Percentiles rank a stretch among this genome's conserved stretches.
Conservation (phyloP, 2,888 invertebrate species). For the Chromoteleia sp. region DNA sequence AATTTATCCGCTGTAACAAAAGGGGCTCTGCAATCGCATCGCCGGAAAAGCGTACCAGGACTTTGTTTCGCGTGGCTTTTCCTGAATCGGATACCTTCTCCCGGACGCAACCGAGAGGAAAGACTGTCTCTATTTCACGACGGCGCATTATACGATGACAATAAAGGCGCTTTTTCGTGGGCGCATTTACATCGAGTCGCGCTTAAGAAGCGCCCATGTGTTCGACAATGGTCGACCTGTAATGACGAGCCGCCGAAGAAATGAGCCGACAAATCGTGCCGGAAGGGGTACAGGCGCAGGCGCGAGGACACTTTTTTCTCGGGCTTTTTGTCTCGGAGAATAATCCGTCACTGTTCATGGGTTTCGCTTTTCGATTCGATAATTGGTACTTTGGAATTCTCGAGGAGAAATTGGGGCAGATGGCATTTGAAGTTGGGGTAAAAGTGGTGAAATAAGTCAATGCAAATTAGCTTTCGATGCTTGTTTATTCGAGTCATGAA, state of each 20-base stretch:
- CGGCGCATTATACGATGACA: constrained; percentile 61
- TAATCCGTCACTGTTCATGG: constrained; percentile 2
- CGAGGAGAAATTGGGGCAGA: constrained; percentile 2
- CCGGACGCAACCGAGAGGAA: constrained; percentile 36
- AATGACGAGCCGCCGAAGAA: constrained; percentile 62
- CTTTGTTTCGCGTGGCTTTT: constrained; percentile 23
- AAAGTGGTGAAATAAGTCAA: too few species aligned
- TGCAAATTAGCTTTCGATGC: too few species aligned
- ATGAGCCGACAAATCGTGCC: constrained; percentile 47
- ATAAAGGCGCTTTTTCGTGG: constrained; percentile 70
- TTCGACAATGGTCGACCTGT: constrained; percentile 55
- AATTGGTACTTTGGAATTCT: constrained; percentile 30
- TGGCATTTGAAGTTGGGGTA: too few species aligned
- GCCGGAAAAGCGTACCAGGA: constrained; percentile 10
- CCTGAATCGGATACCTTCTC: constrained; percentile 34
- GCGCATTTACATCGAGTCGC: constrained; percentile 67
- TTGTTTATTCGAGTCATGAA: too few species aligned
- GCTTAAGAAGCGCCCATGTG: constrained; percentile 66
- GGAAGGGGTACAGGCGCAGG: constrained; percentile 13
- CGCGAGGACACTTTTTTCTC: constrained; percentile 6
- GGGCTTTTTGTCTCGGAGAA: constrained; percentile 40
- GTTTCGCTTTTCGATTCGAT: constrained; percentile 5
- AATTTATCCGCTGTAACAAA: too few species aligned
- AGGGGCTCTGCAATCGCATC: background rate
- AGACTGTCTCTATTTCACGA: constrained; percentile 55